Evolutionary conservation across 2,888 invertebrate species (phyloP), one percentile per base, ranked within the genome.

Genomic region (Leptopterna dolabrata): DNA sequence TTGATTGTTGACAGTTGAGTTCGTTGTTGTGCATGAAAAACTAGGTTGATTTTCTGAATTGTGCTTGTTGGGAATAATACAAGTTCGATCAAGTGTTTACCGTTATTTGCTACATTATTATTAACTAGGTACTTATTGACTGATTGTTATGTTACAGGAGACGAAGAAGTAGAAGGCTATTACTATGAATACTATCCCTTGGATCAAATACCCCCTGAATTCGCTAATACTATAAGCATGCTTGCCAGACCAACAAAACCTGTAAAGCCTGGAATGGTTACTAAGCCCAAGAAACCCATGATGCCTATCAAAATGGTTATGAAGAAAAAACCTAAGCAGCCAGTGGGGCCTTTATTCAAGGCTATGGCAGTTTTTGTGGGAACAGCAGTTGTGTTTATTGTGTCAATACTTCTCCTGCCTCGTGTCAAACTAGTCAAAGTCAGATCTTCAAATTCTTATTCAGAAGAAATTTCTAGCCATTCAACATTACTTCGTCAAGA

Each of bases 361-460:
- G 81, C 87, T 11, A 87, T 87, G 82, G 81, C 87, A 14, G 29
- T 87, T 13, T 87, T 87, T 27, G 82, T 87, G 27, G 82, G 82
- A n/a, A 82, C 87, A 36, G 87, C 87, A 0, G 76, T 87, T 24
- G 76, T 82, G 13, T 87, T 87, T 29, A 83, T 87, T 11, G 82
- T 73, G 13, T 63, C 87, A 29, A 87, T 87, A n/a, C 76, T 87
- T n/a, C 82, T 87, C 24, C 24, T 87, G 51, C 87, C 87, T 47
- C 70, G 87, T 16, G 82, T 87, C 36, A 87, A 78, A 73, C 76
- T 87, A 43, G 87, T 87, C 29, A 87, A 87, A 27, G 87, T 76
- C 16, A 87, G 51, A 43, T 76, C 76, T 13, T 41, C 36, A 13
- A 36, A 47, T 29, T 55, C 41, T 78, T n/a, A 78, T 45, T 78